Percentiles rank a stretch among this genome's conserved stretches.
Evolutionary conservation across 2,797 vertebrate genomes (phyloP).

Genomic region (Champsocephalus gunnari): DNA sequence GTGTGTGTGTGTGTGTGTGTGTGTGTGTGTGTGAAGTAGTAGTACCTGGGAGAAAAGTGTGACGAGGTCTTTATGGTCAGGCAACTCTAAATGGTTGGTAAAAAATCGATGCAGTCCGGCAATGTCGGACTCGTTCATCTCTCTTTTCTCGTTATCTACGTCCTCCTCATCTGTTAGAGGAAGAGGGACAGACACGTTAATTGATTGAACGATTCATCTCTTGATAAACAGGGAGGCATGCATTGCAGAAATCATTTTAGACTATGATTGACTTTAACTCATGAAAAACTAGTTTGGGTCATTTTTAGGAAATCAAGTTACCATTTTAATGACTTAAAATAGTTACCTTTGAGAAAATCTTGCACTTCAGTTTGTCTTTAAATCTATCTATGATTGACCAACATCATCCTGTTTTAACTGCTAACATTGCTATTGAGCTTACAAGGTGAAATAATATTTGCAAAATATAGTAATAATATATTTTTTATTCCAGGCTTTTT

Average conservation of each 20-base stretch:
- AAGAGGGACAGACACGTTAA: not conserved
- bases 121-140: constrained; percentile 89
- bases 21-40: not conserved
- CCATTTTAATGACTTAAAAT: not conserved
- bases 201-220: not conserved
- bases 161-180: constrained; percentile 89
- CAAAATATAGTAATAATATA: too few species aligned
- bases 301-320: constrained; percentile 1
- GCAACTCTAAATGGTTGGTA: constrained; percentile 93
- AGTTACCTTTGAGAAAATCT: not conserved
- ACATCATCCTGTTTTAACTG: too few species aligned
- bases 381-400: not conserved
- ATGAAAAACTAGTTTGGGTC: not conserved
- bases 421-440: too few species aligned
- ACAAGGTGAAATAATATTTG: too few species aligned
- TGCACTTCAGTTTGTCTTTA: too few species aligned
- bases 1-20: not conserved
- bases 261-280: not conserved
- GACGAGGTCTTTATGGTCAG: constrained; percentile 86
- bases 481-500: too few species aligned
- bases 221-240: too few species aligned
- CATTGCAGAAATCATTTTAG: not conserved
- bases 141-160: constrained; percentile 92
- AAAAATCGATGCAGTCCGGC: constrained; percentile 93
- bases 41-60: constrained; percentile 93